Evolutionary conservation across 2,113 vertebrate species (phyloP), one percentile per base, ranked within the genome.

Genomic region (Cyrtonyx montezumae): DNA sequence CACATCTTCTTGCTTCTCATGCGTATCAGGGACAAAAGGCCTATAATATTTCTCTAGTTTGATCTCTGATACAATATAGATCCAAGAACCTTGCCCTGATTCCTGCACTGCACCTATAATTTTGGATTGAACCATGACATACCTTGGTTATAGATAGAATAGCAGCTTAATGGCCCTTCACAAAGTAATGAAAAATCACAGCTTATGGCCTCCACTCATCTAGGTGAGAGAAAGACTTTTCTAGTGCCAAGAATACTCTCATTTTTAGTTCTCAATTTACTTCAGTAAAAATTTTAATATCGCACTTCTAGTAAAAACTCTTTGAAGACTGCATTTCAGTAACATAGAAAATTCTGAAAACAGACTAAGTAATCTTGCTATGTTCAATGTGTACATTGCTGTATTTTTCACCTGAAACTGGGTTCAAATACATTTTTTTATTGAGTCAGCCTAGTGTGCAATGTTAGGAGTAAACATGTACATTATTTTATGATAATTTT

Each of bases 111-210:
- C 69, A 82, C 34, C 51, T 67, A 51, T 71, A 90, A 92, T 59
- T 91, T 90, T 71, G 71, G 25, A 80, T 67, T 85, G 63, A 94
- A 87, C 51, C 2, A 7, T 67, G 79, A 89, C 71, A 56, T 68
- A 51, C 87, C 91, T 82, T 85, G 25, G 87, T 91, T 92, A 71
- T 28, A 91, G 63, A 75, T 77, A 79, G 68, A 87, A 87, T 61
- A 91, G 79, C 14, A 83, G 22, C 75, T 84, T 87, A 94, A 96
- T 78, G 71, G 59, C 62, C 81, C 81, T 83, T 92, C 82, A 92
- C n/a, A 83, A 95, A 70, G 55, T 83, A 89, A 94, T 89, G 84
- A 95, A 95, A 84, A 93, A 85, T 91, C 81, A 91, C 34, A 91
- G 15, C 10, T 32, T 77, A 43, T 80, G 76, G 30, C 43, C 61